phyloP scores from a whole-genome alignment of 2,113 vertebrate genomes.

The Sinosuthora webbiana region DNA sequence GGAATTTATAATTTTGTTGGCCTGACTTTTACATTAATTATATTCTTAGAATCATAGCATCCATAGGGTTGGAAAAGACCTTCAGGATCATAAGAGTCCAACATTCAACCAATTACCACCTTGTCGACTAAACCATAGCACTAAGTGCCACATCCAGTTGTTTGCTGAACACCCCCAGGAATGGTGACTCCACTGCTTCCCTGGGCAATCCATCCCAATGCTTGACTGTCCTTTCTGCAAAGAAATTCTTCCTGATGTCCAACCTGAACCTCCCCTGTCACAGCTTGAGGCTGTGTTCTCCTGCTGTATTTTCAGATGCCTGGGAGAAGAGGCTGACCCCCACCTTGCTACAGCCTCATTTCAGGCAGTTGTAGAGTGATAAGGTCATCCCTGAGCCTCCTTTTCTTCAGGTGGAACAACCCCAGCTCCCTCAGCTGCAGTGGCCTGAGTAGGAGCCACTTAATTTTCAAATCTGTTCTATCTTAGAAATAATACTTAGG shows the following conservation, averaged over 20 bases:
- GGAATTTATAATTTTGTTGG: not conserved
- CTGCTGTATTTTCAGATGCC: rapidly evolving
- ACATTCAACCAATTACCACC: not conserved
- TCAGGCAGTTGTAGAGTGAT: not conserved
- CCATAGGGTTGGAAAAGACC: not conserved
- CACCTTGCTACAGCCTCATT: not conserved
- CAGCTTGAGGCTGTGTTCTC: no score
- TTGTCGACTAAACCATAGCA: not conserved
- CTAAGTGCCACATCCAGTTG: no score
- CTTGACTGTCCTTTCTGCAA: not conserved
- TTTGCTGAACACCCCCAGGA: not conserved
- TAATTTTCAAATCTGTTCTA: not conserved
- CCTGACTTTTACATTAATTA: not conserved
- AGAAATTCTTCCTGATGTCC: not conserved
- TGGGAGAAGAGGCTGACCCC: not conserved
- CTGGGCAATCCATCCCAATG: not conserved
- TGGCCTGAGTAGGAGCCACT: not conserved
- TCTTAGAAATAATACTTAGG: not conserved
- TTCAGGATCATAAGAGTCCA: not conserved
- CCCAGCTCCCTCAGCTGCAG: rapidly evolving
- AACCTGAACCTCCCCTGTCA: not conserved
- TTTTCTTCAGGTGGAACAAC: not conserved
- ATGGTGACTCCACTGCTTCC: not conserved
- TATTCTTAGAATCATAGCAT: not conserved
- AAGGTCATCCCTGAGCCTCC: not conserved